A percentile compares a stretch with the other conserved stretches of the same genome.
These are phyloP conservation scores for Drosophila seguyi DNA, from an alignment of 1,140 invertebrate species.

Conservation along the genomic window DNA sequence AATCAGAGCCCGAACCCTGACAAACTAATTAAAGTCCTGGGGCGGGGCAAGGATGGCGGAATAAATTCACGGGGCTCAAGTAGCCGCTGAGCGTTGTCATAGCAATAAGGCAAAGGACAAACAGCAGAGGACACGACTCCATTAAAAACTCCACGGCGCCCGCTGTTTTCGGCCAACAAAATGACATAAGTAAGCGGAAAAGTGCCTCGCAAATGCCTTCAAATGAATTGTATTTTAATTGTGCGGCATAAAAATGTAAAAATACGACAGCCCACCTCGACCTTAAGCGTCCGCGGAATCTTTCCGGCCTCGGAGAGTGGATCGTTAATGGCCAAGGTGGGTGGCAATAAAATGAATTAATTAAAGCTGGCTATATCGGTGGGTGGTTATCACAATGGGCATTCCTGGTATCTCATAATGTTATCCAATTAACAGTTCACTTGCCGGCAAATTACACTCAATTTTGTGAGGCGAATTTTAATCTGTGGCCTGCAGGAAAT, in stretches of 20 bases:
- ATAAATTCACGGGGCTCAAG: slow-evolving; percentile 51
- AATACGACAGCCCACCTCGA: slow-evolving; percentile 18
- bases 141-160: slow-evolving; percentile 52
- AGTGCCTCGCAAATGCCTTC: slow-evolving; percentile 28
- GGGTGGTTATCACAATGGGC: slow-evolving; percentile 23
- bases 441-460: slow-evolving; percentile 27
- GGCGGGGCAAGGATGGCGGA: slow-evolving; percentile 19
- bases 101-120: slow-evolving; percentile 28
- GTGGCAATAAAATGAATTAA: slow-evolving; percentile 46
- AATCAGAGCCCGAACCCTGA: slow-evolving; percentile 44
- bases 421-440: slow-evolving; percentile 41
- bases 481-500: slow-evolving; percentile 16
- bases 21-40: slow-evolving; percentile 68
- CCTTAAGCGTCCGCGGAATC: slow-evolving; percentile 16
- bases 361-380: slow-evolving; percentile 28
- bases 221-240: slow-evolving; percentile 78
- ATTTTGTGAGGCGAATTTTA: slow-evolving; percentile 27
- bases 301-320: slow-evolving; percentile 1
- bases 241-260: slow-evolving; percentile 46
- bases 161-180: slow-evolving; percentile 11
- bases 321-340: slow-evolving; percentile 21
- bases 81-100: slow-evolving; percentile 41
- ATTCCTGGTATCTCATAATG: slow-evolving; percentile 32
- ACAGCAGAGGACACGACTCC: slow-evolving; percentile 30
- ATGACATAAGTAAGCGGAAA: slow-evolving; percentile 45